Conservation (phyloP, 2,888 invertebrate species). For the Gibbula magus region DNA sequence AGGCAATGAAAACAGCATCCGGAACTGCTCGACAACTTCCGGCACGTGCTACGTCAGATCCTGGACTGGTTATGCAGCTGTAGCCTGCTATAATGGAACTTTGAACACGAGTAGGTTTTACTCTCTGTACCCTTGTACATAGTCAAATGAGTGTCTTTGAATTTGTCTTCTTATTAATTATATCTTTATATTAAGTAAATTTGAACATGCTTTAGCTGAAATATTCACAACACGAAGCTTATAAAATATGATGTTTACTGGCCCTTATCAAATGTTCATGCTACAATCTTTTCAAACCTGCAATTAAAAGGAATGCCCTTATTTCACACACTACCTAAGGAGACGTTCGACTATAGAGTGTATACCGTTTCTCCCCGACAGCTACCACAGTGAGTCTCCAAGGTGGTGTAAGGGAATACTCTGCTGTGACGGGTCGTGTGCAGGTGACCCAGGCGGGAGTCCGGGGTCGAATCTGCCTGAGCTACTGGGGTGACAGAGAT, state of each 20-base stretch:
- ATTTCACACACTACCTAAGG: no score
- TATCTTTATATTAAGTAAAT: no score
- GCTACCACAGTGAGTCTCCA: not conserved
- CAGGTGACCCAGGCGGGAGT: not conserved
- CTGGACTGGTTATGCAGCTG: conserved; percentile 60
- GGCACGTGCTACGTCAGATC: conserved; percentile 47
- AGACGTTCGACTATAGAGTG: no score
- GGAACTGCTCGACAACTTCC: conserved; percentile 51
- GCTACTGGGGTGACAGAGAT: conserved; percentile 82
- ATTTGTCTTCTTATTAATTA: no score
- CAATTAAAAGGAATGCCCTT: no score
- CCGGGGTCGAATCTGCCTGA: conserved; percentile 81
- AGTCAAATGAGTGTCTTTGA: no score
- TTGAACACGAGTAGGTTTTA: conserved; percentile 45
- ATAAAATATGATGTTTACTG: no score
- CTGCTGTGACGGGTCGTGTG: not conserved
- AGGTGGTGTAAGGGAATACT: not conserved
- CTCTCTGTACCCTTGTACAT: no score
- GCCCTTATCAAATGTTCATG: no score
- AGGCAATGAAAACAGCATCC: conserved; percentile 52
- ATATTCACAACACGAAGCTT: no score
- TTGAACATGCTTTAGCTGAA: no score
- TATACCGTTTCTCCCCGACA: not conserved
- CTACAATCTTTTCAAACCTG: no score
- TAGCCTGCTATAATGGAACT: conserved; percentile 59